Conservation (phyloP, 64 coral and sea anemone genomes). For the Trachythela sp. region DNA sequence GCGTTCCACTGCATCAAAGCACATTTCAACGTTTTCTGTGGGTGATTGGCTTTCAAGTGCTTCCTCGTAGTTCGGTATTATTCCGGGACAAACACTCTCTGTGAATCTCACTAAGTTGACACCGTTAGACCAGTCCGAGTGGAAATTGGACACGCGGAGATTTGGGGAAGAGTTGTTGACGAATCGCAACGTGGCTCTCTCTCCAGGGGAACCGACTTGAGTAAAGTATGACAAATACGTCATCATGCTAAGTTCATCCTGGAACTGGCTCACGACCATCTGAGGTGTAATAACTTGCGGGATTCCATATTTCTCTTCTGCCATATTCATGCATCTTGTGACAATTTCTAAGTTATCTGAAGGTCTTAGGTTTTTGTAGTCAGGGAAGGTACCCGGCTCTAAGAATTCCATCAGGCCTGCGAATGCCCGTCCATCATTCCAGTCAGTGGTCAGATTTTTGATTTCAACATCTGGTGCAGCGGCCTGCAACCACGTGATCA, state of each 20-base stretch:
- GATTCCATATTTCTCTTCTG: conserved; percentile 73
- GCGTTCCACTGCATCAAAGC: conserved; percentile 54
- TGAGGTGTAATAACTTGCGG: conserved; percentile 78
- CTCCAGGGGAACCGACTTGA: conserved; percentile 83
- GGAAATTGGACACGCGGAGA: conserved; percentile 67
- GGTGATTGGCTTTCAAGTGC: conserved; percentile 59
- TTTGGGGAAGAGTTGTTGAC: conserved; percentile 68
- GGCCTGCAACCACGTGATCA: conserved; percentile 77
- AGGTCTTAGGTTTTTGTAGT: conserved; percentile 72
- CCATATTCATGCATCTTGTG: conserved; percentile 50
- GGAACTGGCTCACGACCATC: conserved; percentile 75
- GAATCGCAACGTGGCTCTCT: conserved; percentile 66
- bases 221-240: conserved; percentile 95
- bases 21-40: conserved; percentile 54
- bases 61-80: conserved; percentile 67
- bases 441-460: conserved; percentile 80
- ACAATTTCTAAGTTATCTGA: conserved; percentile 59
- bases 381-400: conserved; percentile 61
- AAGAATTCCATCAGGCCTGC: conserved; percentile 76
- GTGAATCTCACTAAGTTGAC: conserved; percentile 53
- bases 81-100: conserved; percentile 69
- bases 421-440: conserved; percentile 79
- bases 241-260: conserved; percentile 99
- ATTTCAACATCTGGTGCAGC: conserved; percentile 80
- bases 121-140: conserved; percentile 87